Evolutionary conservation across 2,113 vertebrate genomes (phyloP), one percentile per base, ranked within the genome.

Genomic region (Petrocephalus microphthalmus): DNA sequence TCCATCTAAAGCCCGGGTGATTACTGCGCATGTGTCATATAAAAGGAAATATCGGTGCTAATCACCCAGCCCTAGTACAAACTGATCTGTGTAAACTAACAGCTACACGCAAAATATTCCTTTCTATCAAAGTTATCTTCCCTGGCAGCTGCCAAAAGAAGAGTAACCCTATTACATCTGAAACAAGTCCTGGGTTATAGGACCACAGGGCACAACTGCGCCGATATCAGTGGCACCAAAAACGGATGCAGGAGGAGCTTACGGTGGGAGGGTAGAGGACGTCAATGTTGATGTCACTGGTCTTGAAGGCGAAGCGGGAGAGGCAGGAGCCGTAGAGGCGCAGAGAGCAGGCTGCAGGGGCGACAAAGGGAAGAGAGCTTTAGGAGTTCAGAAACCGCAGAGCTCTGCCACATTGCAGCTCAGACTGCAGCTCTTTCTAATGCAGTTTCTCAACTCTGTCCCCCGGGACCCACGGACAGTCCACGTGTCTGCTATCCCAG

Each of bases 281-380:
- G 89, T 99, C 98, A 71, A 99, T 98, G 94, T 99, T 99, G 94
- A 99, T 90, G 90, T 99, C 98, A 15, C 98, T 99, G 74, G 92
- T 96, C 95, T 98, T 98, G 94, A 99, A 97, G 95, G 98, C 98
- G 60, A 99, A 99, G 82, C 96, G 96, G 54, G 97, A 98, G 90
- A 98, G 95, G 93, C 97, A 99, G 1, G 98, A 99, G 74, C 98
- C 98, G 90, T 99, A 99, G 92, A 99, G 96, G 88, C 97, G 96
- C 88, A 99, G 96, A 5, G 96, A 96, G 91, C 98, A 99, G 20
- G 95, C 98, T 99, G 93, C 84, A 95, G 91, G 89, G 92, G 92
- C 92, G 94, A 51, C 19, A 64, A 7, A 84, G 7, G 22, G n/a
- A 64, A 7, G 33, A 86, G 3, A 25, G 37, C 17, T 10, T 64